Percentiles rank a stretch among this genome's conserved stretches.
phyloP scores from a whole-genome alignment of 2,888 invertebrate genomes.

The Apodemia duryi region DNA sequence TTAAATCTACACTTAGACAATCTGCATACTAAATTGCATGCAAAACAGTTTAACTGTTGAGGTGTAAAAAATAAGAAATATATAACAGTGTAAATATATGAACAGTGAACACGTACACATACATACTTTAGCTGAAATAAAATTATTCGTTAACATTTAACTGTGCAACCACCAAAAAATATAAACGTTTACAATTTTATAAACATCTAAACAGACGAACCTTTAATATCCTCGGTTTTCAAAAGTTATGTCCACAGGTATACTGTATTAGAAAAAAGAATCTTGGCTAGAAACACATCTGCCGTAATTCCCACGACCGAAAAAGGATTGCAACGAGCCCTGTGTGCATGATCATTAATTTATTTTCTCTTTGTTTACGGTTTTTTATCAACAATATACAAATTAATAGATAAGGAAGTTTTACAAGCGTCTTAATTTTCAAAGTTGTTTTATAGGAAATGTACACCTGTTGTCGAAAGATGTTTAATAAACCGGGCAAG shows the following conservation, averaged over 20 bases:
- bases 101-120: no score
- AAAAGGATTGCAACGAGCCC: conserved; percentile 56
- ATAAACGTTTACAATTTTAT: no score
- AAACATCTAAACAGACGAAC: neutral
- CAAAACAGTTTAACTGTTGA: no score
- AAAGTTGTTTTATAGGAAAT: neutral
- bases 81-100: no score
- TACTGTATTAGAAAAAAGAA: conserved; percentile 58
- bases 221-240: conserved; percentile 16
- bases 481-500: no score
- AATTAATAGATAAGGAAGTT: conserved; percentile 5
- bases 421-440: neutral
- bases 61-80: no score
- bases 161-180: no score
- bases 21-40: no score
- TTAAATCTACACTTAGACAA: no score
- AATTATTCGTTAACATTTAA: no score
- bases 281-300: conserved; percentile 59
- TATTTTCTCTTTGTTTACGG: conserved; percentile 11
- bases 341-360: conserved; percentile 16
- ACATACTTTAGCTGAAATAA: no score
- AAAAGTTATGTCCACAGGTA: conserved; percentile 35
- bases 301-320: conserved; percentile 66
- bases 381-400: neutral
- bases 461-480: neutral